Evolutionary conservation across 2,113 vertebrate species (phyloP).

Genomic region (Dermatemys mawii): DNA sequence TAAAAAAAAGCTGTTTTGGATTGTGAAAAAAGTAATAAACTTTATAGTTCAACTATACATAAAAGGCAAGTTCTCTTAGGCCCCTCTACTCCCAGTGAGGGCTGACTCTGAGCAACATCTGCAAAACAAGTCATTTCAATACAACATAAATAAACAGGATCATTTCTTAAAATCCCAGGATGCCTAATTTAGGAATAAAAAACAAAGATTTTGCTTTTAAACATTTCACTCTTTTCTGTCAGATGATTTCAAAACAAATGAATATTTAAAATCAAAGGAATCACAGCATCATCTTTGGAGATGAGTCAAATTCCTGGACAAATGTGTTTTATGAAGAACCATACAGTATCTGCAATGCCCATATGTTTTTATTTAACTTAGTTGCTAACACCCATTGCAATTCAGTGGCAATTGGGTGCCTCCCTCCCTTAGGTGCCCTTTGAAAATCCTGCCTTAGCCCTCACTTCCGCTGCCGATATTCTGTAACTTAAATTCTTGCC

Average conservation of each 20-base stretch:
- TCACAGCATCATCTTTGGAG: background rate
- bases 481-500: background rate
- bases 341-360: background rate
- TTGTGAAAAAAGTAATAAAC: background rate
- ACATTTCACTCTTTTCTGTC: background rate
- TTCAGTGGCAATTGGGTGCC: background rate
- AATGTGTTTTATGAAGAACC: background rate
- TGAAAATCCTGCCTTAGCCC: conserved; percentile 10
- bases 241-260: background rate
- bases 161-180: background rate
- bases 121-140: background rate
- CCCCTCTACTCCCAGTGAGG: background rate
- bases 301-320: background rate
- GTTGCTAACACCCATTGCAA: background rate
- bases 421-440: background rate
- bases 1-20: background rate
- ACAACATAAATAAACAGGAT: background rate
- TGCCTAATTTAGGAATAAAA: background rate
- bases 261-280: background rate
- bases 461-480: background rate
- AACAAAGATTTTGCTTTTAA: background rate
- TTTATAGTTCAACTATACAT: background rate
- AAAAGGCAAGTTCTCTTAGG: background rate
- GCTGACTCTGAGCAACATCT: background rate
- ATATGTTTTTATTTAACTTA: background rate